These are phyloP conservation scores for Nycticebus coucang DNA, from an alignment of 2,113 vertebrate species.

Conservation along the genomic window DNA sequence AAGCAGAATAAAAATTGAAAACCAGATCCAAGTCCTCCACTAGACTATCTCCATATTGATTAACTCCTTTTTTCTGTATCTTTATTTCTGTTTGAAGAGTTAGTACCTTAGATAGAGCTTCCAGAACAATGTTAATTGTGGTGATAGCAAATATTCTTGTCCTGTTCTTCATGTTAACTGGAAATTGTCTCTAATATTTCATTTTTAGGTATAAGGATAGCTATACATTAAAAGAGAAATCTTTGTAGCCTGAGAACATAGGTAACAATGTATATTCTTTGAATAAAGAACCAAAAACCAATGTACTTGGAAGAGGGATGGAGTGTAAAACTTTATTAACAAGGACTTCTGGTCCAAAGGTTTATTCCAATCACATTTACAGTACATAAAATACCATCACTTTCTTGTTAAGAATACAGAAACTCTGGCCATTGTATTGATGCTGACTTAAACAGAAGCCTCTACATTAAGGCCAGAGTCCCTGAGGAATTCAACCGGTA, in stretches of 20 bases:
- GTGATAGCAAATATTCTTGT: not conserved
- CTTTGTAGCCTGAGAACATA: not conserved
- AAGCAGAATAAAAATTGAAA: not conserved
- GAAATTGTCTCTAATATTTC: not conserved
- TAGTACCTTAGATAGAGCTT: not conserved
- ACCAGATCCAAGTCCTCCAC: not conserved
- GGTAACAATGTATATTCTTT: not conserved
- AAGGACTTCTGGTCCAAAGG: constrained; percentile 2
- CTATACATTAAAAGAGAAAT: not conserved
- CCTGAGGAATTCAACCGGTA: not conserved
- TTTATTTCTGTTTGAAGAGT: not conserved
- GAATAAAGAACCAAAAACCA: not conserved
- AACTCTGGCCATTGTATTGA: not conserved
- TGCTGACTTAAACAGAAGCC: not conserved
- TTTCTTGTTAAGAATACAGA: not conserved
- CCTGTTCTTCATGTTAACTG: not conserved
- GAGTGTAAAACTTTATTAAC: constrained; percentile 38
- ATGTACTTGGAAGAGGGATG: constrained; percentile 9
- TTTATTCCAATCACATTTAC: constrained; percentile 24
- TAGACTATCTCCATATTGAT: not conserved
- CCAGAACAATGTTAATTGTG: not conserved
- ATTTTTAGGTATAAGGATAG: not conserved
- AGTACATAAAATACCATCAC: constrained; percentile 17
- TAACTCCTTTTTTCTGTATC: too few relatives aligned
- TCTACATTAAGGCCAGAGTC: not conserved